phyloP scores from a whole-genome alignment of 2,888 invertebrate species.

The Aproaerema taeniolella region DNA sequence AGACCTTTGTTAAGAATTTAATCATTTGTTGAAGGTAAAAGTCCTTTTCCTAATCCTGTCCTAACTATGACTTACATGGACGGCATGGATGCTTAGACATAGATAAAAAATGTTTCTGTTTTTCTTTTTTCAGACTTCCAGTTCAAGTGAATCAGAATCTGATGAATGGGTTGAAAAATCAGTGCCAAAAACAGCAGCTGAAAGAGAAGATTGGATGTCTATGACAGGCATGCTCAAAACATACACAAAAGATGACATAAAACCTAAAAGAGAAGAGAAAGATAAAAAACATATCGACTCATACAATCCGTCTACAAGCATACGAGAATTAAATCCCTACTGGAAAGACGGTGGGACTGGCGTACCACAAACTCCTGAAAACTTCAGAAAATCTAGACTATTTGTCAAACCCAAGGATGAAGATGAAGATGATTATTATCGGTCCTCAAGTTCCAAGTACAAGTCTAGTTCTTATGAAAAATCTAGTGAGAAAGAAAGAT shows the following conservation, averaged over 20 bases:
- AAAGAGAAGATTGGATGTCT: slow-evolving; percentile 90
- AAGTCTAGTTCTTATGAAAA: slow-evolving; percentile 32
- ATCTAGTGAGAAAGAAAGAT: slow-evolving; percentile 6
- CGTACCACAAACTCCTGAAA: slow-evolving; percentile 77
- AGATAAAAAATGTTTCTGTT: no score
- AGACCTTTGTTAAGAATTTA: no score
- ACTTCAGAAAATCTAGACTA: slow-evolving; percentile 46
- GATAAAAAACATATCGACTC: slow-evolving; percentile 74
- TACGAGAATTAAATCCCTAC: slow-evolving; percentile 91
- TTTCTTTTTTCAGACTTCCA: slow-evolving; percentile 37
- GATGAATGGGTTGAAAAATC: slow-evolving; percentile 81
- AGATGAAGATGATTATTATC: slow-evolving; percentile 41
- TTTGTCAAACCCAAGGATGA: slow-evolving; percentile 59
- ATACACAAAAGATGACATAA: slow-evolving; percentile 62
- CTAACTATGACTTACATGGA: no score
- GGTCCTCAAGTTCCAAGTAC: slow-evolving; percentile 12
- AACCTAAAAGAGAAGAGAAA: slow-evolving; percentile 66
- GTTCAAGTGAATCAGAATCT: slow-evolving; percentile 46
- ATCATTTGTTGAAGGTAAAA: no score
- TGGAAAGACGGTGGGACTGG: slow-evolving; percentile 95
- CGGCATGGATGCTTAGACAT: no score
- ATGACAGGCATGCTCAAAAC: slow-evolving; percentile 74
- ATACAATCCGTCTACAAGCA: slow-evolving; percentile 83
- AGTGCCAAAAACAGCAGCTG: slow-evolving; percentile 22
- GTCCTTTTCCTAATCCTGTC: no score